phyloP scores from a whole-genome alignment of 1,140 invertebrate species.

The Drosophila micromelanica region DNA sequence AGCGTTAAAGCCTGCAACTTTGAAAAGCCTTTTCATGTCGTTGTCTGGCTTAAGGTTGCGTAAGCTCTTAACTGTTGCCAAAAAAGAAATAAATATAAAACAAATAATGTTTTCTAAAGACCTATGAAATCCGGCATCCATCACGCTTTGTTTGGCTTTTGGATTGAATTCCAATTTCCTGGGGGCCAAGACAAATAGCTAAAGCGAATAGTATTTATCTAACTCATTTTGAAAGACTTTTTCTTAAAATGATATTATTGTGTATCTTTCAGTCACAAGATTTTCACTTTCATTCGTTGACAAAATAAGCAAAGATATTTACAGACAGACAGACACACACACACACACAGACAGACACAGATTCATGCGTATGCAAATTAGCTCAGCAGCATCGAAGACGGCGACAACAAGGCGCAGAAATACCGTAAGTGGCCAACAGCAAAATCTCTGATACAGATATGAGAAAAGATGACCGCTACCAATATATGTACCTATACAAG shows the following conservation, averaged over 20 bases:
- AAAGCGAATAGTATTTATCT: slow-evolving; percentile 57
- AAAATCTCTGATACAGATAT: slow-evolving; percentile 69
- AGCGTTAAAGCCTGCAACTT: neutral
- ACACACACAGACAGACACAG: neutral
- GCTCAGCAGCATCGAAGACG: slow-evolving; percentile 40
- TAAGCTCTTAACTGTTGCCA: slow-evolving; percentile 54
- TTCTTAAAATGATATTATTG: slow-evolving; percentile 56
- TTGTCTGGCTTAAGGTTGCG: slow-evolving; percentile 34
- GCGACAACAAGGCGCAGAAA: slow-evolving; percentile 72
- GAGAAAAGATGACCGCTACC: slow-evolving; percentile 51
- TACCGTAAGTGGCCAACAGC: slow-evolving; percentile 74
- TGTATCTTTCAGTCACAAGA: slow-evolving; percentile 55
- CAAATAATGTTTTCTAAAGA: slow-evolving; percentile 42
- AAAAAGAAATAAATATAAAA: slow-evolving; percentile 23
- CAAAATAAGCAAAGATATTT: slow-evolving; percentile 27
- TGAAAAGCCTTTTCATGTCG: slow-evolving; percentile 28
- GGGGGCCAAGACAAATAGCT: slow-evolving; percentile 28
- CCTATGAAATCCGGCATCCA: slow-evolving; percentile 25
- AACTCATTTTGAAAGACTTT: slow-evolving; percentile 54
- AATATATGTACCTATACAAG: no score
- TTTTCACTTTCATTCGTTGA: slow-evolving; percentile 75
- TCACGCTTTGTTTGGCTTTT: slow-evolving; percentile 49
- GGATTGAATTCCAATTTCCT: slow-evolving; percentile 56
- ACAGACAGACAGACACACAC: neutral
- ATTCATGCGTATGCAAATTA: slow-evolving; percentile 76